Percentiles rank a stretch among this genome's conserved stretches.
Evolutionary conservation across 2,113 vertebrate genomes (phyloP).

Genomic region (Dasyprocta punctata): DNA sequence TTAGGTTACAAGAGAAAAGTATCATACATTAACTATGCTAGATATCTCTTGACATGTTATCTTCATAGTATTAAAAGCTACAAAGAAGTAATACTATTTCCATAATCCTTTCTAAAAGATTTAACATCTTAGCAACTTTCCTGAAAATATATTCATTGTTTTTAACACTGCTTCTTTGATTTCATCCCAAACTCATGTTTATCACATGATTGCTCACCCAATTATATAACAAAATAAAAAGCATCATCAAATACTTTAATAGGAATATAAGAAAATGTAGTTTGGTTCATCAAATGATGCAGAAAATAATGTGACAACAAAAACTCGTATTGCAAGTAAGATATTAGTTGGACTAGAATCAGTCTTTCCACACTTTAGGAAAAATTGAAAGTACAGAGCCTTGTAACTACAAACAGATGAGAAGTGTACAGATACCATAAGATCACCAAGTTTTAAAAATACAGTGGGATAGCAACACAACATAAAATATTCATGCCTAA

Average conservation of each 20-base stretch:
- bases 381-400: not conserved
- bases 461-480: not conserved
- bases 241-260: conserved; percentile 87
- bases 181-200: conserved; percentile 83
- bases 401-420: not conserved
- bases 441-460: not conserved
- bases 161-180: conserved; percentile 80
- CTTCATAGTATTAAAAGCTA: conserved; percentile 10
- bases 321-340: conserved; percentile 55
- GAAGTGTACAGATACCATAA: not conserved
- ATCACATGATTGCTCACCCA: conserved; percentile 87
- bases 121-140: conserved; percentile 75
- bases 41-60: conserved; percentile 43
- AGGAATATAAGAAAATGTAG: conserved; percentile 86
- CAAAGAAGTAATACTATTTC: conserved; percentile 57
- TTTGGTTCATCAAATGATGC: conserved; percentile 86
- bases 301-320: conserved; percentile 86
- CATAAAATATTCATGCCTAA: conserved; percentile 40
- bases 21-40: conserved; percentile 1
- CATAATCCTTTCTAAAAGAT: conserved; percentile 60
- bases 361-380: not conserved
- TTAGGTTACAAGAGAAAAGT: conserved; percentile 45
- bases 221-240: conserved; percentile 88
- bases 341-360: conserved; percentile 72
- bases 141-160: conserved; percentile 79